A percentile compares a stretch with the other conserved stretches of the same genome.
These are phyloP conservation scores for Drosophila navojoa DNA, from an alignment of 1,140 invertebrate species.

Conservation along the genomic window DNA sequence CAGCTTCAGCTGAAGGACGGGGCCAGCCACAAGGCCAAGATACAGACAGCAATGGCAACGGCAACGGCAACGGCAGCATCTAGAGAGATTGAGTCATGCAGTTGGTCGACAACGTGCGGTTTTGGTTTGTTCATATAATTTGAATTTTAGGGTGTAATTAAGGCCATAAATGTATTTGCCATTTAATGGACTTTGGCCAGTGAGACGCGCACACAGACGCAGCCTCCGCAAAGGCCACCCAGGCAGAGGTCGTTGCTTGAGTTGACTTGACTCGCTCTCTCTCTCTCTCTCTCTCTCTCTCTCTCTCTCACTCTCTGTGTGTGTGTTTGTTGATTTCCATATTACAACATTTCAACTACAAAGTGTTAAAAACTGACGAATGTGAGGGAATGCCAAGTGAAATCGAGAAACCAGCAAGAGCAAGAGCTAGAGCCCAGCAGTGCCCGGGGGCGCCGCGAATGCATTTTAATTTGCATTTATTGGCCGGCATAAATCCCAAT, in stretches of 20 bases:
- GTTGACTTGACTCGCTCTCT: background rate
- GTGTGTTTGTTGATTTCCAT: background rate
- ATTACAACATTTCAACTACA: constrained; percentile 48
- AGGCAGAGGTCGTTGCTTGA: constrained; percentile 4
- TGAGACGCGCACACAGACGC: background rate
- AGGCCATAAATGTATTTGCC: constrained; percentile 82
- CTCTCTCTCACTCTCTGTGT: background rate
- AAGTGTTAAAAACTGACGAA: constrained; percentile 58
- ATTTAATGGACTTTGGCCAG: constrained; percentile 61
- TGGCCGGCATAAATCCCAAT: constrained; percentile 11
- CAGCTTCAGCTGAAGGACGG: constrained; percentile 20
- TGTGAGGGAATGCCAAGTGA: constrained; percentile 42
- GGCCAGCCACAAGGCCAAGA: constrained; percentile 50
- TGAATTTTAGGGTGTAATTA: constrained; percentile 84
- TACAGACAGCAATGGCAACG: constrained; percentile 8
- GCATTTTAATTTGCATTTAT: constrained; percentile 79
- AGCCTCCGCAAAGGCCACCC: constrained; percentile 3
- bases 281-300: background rate
- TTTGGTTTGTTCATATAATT: constrained; percentile 81
- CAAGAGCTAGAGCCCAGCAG: background rate
- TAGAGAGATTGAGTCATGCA: constrained; percentile 59
- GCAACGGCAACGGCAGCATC: too few relatives aligned
- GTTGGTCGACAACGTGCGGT: constrained; percentile 66
- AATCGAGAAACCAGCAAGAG: constrained; percentile 21
- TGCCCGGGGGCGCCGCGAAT: constrained; percentile 40